phyloP scores from a whole-genome alignment of 2,113 vertebrate species.

The Bubo blakistoni region DNA sequence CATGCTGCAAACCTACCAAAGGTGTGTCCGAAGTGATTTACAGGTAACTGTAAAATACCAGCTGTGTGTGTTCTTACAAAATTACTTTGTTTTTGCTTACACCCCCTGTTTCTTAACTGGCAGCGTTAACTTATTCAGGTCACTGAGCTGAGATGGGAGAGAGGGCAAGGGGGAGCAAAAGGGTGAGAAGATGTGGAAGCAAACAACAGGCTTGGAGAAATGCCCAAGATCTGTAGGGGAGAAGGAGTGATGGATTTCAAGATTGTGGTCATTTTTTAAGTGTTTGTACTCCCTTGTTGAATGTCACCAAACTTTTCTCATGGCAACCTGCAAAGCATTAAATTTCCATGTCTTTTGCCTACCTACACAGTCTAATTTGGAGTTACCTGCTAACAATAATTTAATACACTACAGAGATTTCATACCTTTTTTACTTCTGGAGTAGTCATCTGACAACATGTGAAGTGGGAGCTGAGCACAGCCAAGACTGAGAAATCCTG shows the following conservation, averaged over 20 bases:
- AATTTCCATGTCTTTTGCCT: not conserved
- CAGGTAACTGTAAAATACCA: not conserved
- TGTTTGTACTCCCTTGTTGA: not conserved
- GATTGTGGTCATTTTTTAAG: not conserved
- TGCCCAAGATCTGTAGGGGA: not conserved
- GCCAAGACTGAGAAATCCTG: not conserved
- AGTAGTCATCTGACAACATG: not conserved
- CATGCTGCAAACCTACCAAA: not conserved
- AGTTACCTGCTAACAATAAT: not conserved
- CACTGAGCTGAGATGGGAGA: not conserved
- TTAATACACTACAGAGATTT: not conserved
- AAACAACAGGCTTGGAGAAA: not conserved
- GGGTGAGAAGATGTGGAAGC: not conserved
- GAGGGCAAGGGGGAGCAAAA: not conserved
- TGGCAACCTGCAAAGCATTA: not conserved
- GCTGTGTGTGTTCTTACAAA: not conserved
- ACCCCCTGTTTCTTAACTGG: not conserved
- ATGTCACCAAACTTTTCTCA: not conserved
- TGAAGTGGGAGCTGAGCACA: not conserved
- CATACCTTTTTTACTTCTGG: not conserved
- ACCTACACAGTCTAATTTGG: not conserved
- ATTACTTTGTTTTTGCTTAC: not conserved
- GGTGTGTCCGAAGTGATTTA: not conserved
- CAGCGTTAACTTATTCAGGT: rapidly evolving
- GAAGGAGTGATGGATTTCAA: not conserved